A percentile compares a stretch with the other conserved stretches of the same genome.
phyloP scores from a whole-genome alignment of 1,140 invertebrate species.

The Pentalonia nigronervosa region DNA sequence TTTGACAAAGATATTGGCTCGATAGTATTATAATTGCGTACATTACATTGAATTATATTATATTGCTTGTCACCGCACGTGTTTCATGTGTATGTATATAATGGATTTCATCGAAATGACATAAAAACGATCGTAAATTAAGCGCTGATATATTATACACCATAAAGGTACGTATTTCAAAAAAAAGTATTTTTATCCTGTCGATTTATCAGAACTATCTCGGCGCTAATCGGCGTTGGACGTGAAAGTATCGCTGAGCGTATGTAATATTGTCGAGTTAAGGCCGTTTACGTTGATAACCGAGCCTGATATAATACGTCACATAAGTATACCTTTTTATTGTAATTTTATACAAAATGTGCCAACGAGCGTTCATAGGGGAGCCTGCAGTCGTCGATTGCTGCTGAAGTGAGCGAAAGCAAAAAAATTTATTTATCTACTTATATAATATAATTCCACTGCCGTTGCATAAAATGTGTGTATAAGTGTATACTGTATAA shows the following conservation, averaged over 20 bases:
- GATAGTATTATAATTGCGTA: not conserved
- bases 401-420: not conserved
- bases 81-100: not conserved
- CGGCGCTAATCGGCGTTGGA: slow-evolving; percentile 20
- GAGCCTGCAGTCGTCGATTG: not conserved
- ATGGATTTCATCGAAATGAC: slow-evolving; percentile 20
- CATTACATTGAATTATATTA: not conserved
- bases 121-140: slow-evolving; percentile 1
- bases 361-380: not conserved
- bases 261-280: not conserved
- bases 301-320: not conserved
- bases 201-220: slow-evolving; percentile 25
- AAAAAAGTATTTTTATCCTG: not conserved
- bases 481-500: too few relatives aligned
- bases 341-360: not conserved
- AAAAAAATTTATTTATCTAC: not conserved
- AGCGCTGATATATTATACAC: not conserved
- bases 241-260: slow-evolving; percentile 23
- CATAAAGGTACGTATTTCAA: not conserved
- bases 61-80: not conserved
- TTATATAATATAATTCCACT: not conserved
- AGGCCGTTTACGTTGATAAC: slow-evolving; percentile 4
- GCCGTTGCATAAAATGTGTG: not conserved
- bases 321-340: not conserved
- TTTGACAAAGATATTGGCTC: slow-evolving; percentile 21